Conservation (phyloP, 2,113 vertebrate genomes). For the Cryptomyrus ogoouensis region DNA sequence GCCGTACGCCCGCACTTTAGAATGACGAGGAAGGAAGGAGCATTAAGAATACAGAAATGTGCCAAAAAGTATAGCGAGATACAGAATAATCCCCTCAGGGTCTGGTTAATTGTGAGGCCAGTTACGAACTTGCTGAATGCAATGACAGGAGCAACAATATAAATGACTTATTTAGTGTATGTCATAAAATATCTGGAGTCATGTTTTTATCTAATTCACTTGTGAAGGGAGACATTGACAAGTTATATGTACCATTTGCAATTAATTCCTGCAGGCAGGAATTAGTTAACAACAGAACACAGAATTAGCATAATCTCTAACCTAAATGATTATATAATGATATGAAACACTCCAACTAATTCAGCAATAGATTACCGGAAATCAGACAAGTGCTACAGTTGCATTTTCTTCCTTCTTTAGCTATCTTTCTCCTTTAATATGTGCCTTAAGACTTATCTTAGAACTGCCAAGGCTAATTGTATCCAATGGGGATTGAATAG, state of each 20-base stretch:
- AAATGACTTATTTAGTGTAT: background rate
- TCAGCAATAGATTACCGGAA: background rate
- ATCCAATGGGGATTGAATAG: conserved; percentile 21
- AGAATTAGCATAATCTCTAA: background rate
- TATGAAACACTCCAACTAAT: background rate
- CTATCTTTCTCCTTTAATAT: conserved; percentile 16
- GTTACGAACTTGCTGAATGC: background rate
- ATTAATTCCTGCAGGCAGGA: background rate
- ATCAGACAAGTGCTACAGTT: background rate
- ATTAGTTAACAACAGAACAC: background rate
- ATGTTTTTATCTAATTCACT: background rate
- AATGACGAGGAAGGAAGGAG: background rate
- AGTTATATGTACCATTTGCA: background rate
- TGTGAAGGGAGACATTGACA: background rate
- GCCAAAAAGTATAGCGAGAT: background rate
- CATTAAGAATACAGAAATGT: background rate
- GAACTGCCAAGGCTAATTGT: conserved; percentile 27
- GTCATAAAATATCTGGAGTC: background rate
- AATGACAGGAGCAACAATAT: background rate
- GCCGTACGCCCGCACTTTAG: background rate
- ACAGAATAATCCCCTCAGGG: background rate
- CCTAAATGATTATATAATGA: background rate
- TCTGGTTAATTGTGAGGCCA: background rate
- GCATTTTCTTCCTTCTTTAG: background rate
- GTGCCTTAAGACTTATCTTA: conserved; percentile 18